Percentiles rank a stretch among this genome's conserved stretches.
Conservation (phyloP, 37 sponge, comb jelly and placozoan genomes). For the Dysidea cf. avara region DNA sequence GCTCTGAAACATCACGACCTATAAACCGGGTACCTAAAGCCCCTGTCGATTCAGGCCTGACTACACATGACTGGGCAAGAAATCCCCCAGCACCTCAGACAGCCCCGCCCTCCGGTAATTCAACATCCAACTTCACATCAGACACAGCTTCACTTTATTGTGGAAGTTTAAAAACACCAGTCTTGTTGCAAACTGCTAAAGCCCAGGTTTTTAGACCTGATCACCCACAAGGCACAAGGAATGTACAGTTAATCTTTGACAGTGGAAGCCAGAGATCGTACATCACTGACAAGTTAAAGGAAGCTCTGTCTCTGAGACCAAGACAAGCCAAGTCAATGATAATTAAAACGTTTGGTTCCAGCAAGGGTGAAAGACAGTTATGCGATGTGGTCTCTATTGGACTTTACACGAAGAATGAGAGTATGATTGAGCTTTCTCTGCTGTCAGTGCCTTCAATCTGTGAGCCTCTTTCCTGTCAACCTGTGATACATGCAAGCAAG, state of each 20-base stretch:
- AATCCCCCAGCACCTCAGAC: no score
- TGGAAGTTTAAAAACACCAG: background rate
- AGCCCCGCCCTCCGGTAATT: no score
- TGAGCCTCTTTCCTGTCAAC: slow-evolving; percentile 1
- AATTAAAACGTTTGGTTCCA: slow-evolving; percentile 22
- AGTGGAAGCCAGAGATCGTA: slow-evolving; percentile 18
- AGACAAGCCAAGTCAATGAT: background rate
- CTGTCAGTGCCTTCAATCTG: slow-evolving; percentile 22
- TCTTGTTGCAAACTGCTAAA: slow-evolving; percentile 29
- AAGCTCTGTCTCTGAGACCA: background rate
- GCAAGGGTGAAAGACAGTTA: background rate
- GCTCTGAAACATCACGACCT: background rate
- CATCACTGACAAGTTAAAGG: background rate
- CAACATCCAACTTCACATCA: no score
- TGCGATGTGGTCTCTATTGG: slow-evolving; percentile 21
- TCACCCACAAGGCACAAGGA: background rate
- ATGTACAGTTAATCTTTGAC: slow-evolving; percentile 12
- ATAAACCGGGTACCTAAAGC: background rate
- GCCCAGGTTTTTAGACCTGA: slow-evolving; percentile 25
- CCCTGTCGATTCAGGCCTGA: background rate
- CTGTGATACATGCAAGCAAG: background rate
- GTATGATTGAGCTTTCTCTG: background rate
- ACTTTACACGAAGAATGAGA: slow-evolving; percentile 8
- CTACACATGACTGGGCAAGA: no score
- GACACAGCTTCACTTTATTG: no score